Conservation (phyloP, 2,888 invertebrate species). For the Holacanthella duospinosa region DNA sequence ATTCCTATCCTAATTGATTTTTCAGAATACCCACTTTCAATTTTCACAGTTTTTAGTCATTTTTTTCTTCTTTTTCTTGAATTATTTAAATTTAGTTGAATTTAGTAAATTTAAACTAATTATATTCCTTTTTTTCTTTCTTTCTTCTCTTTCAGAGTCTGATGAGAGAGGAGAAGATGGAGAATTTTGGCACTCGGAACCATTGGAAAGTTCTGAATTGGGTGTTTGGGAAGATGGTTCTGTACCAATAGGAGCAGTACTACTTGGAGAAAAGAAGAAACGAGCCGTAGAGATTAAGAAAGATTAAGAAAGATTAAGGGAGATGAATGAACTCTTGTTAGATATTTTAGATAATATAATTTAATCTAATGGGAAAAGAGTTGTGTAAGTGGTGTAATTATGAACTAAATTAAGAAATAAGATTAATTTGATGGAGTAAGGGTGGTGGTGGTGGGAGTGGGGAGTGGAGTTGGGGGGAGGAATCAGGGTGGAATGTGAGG, state of each 20-base stretch:
- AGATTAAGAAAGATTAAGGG: neutral
- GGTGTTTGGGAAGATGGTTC: conserved; percentile 28
- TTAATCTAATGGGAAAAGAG: too few species aligned
- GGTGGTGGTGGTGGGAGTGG: too few species aligned
- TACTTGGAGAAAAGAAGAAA: neutral
- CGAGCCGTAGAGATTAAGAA: neutral
- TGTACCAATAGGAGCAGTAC: neutral
- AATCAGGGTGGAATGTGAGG: too few species aligned
- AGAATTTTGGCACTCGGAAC: conserved; percentile 29
- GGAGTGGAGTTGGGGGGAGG: too few species aligned
- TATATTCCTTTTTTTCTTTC: neutral
- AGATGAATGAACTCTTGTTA: neutral
- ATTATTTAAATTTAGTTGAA: too few species aligned
- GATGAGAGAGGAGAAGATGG: conserved; percentile 6
- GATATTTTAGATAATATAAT: neutral
- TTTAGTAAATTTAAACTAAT: neutral
- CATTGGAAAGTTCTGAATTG: conserved; percentile 23
- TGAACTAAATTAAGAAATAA: too few species aligned
- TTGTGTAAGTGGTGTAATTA: neutral
- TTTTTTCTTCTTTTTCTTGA: too few species aligned
- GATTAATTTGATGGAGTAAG: too few species aligned
- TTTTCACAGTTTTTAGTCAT: too few species aligned
- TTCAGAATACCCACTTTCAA: too few species aligned
- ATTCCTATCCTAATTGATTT: too few species aligned
- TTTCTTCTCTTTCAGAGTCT: neutral